Percentiles rank a stretch among this genome's conserved stretches.
These are phyloP conservation scores for Fragum fragum DNA, from an alignment of 2,888 invertebrate genomes.

Conservation along the genomic window DNA sequence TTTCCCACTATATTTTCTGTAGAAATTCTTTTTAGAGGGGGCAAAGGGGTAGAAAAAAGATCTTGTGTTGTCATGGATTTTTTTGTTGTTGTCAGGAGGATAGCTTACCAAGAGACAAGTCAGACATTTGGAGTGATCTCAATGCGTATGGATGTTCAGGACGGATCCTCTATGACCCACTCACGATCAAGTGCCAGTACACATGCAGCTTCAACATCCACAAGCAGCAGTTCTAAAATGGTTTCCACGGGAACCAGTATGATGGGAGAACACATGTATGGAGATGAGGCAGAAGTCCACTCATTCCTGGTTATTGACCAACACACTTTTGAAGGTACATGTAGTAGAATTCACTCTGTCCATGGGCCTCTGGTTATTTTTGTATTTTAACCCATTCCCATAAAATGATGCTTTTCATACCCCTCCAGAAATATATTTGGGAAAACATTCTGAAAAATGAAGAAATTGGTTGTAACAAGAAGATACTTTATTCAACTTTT, in stretches of 20 bases:
- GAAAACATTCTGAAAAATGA: no score
- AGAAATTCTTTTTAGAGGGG: no score
- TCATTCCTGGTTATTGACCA: constrained; percentile 96
- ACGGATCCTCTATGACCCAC: constrained; percentile 91
- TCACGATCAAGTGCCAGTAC: constrained; percentile 93
- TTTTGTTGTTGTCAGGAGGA: constrained; percentile 91
- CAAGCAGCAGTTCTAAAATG: constrained; percentile 86
- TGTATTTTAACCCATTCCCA: no score
- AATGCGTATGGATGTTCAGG: constrained; percentile 94
- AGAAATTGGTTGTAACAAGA: no score
- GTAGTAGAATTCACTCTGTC: no score
- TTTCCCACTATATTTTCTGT: no score
- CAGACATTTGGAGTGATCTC: constrained; percentile 97
- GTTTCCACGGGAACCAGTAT: constrained; percentile 87
- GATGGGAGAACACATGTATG: constrained; percentile 88
- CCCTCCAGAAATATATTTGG: no score
- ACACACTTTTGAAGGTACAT: constrained; percentile 94
- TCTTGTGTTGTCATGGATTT: no score
- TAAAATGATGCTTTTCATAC: no score
- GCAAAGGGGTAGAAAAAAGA: no score
- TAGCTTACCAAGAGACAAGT: constrained; percentile 94
- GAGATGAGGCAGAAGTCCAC: constrained; percentile 96
- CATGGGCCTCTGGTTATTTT: no score
- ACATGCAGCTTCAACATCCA: constrained; percentile 90
- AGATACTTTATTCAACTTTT: no score